A percentile compares a stretch with the other conserved stretches of the same genome.
These are phyloP conservation scores for Ormyrus labotus DNA, from an alignment of 2,888 invertebrate genomes.

Conservation along the genomic window DNA sequence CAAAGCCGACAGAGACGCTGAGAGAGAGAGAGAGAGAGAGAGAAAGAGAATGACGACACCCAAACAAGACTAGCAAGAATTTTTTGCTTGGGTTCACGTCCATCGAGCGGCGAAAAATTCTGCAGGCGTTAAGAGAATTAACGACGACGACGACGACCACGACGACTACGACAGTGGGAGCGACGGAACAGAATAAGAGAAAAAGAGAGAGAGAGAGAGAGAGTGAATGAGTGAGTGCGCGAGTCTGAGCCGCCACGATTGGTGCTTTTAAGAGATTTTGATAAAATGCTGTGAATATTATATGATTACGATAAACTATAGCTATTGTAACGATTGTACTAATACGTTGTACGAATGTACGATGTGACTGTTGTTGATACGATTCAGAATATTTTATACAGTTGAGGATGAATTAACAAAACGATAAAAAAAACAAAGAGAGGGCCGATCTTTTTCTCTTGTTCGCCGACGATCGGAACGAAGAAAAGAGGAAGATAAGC, in stretches of 20 bases:
- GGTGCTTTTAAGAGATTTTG: constrained; percentile 75
- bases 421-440: not conserved
- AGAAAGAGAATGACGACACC: constrained; percentile 49
- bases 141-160: constrained; percentile 13
- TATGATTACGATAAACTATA: constrained; percentile 73
- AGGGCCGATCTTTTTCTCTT: constrained; percentile 42
- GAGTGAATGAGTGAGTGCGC: constrained; percentile 42
- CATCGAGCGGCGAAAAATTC: not conserved
- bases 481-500: not conserved
- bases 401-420: constrained; percentile 62
- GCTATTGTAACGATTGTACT: constrained; percentile 74
- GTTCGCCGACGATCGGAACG: constrained; percentile 18
- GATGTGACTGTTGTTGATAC: constrained; percentile 75
- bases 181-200: constrained; percentile 4
- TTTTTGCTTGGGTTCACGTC: constrained; percentile 1
- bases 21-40: constrained; percentile 45
- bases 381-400: constrained; percentile 76
- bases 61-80: constrained; percentile 45
- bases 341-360: constrained; percentile 73
- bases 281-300: constrained; percentile 76
- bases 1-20: constrained; percentile 53
- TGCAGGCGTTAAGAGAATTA: not conserved
- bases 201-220: constrained; percentile 43
- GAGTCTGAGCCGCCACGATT: constrained; percentile 68
- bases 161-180: not conserved